Conservation (phyloP, 2,113 vertebrate species). For the Archocentrus centrarchus region DNA sequence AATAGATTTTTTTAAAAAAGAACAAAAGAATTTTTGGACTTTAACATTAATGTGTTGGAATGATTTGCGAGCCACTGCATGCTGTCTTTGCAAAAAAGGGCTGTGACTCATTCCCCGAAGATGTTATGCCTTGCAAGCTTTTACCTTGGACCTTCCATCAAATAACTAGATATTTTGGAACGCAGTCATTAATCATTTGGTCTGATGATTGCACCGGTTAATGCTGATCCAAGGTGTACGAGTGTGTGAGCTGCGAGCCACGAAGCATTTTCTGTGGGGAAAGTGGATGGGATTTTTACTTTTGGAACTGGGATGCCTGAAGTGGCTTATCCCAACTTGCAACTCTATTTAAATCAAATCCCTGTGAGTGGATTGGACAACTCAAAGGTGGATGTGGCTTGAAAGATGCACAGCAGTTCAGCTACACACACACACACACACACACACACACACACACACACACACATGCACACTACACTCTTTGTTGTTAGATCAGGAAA, state of each 20-base stretch:
- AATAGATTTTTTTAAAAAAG: not conserved
- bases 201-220: not conserved
- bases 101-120: not conserved
- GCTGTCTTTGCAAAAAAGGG: not conserved
- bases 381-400: not conserved
- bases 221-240: not conserved
- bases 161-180: constrained; percentile 11
- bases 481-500: not conserved
- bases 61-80: not conserved
- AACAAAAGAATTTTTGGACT: not conserved
- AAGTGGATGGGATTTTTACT: not conserved
- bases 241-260: not conserved
- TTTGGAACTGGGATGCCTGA: constrained; percentile 6
- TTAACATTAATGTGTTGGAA: not conserved
- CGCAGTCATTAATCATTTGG: constrained; percentile 1
- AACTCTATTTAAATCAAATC: constrained; percentile 18
- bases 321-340: constrained; percentile 11
- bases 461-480: not conserved
- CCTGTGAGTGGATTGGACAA: constrained; percentile 4
- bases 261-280: not conserved
- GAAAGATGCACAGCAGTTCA: not conserved
- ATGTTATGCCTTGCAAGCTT: not conserved
- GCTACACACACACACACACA: not conserved
- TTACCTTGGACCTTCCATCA: not conserved
- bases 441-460: not conserved